phyloP scores from a whole-genome alignment of 2,888 invertebrate species.

The Zootermopsis nevadensis region DNA sequence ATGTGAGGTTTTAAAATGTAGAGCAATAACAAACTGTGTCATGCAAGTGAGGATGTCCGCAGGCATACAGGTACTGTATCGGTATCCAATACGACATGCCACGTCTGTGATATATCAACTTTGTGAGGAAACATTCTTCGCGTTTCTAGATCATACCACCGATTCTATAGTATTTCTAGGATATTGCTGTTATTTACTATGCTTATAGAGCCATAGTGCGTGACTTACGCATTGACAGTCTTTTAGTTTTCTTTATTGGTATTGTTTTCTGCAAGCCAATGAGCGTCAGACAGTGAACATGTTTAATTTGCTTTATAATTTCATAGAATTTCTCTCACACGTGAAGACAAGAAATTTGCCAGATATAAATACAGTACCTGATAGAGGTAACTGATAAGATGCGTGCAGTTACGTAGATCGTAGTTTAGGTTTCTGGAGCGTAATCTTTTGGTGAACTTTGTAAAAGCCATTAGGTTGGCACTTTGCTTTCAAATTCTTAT shows the following conservation, averaged over 20 bases:
- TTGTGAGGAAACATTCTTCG: conserved; percentile 16
- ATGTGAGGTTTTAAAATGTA: neutral
- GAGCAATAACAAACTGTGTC: conserved; percentile 9
- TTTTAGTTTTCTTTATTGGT: neutral
- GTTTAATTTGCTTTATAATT: neutral
- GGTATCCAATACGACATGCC: conserved; percentile 3
- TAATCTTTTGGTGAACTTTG: conserved; percentile 5
- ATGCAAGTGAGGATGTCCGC: neutral
- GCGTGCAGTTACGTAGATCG: neutral
- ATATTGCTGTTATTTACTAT: conserved; percentile 11
- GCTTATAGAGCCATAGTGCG: neutral
- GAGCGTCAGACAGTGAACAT: neutral
- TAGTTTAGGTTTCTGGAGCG: conserved; percentile 16
- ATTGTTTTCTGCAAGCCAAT: neutral
- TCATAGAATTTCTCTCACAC: neutral
- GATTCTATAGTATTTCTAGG: conserved; percentile 41
- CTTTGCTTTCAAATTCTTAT: conserved; percentile 10
- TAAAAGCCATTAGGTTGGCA: conserved; percentile 1
- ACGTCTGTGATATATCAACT: conserved; percentile 34
- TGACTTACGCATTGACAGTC: neutral
- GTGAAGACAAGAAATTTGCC: neutral
- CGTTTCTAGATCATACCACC: conserved; percentile 38
- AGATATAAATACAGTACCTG: conserved; percentile 34
- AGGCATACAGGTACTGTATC: conserved; percentile 25
- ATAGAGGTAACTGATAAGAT: conserved; percentile 27